phyloP scores from a whole-genome alignment of 2,113 vertebrate species.

The Ifrita kowaldi region DNA sequence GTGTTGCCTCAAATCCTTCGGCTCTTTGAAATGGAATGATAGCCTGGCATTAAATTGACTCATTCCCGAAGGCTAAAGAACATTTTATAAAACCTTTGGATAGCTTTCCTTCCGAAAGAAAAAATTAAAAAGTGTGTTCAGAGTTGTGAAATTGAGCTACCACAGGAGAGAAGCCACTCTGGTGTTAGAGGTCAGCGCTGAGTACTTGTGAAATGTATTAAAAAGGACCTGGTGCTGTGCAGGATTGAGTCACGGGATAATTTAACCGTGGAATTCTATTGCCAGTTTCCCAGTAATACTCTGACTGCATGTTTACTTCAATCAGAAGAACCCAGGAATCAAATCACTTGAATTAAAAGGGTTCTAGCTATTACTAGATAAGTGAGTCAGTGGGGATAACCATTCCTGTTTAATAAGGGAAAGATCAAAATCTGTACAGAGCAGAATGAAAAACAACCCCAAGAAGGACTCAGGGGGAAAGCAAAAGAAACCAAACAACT shows the following conservation, averaged over 20 bases:
- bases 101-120: neutral
- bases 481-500: neutral
- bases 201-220: slow-evolving; percentile 18
- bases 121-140: neutral
- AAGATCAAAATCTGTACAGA: neutral
- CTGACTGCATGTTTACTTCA: slow-evolving; percentile 1
- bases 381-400: neutral
- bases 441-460: neutral
- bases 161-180: neutral
- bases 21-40: slow-evolving; percentile 14
- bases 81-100: neutral
- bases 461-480: neutral
- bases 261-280: slow-evolving; percentile 9
- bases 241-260: slow-evolving; percentile 21
- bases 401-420: slow-evolving; percentile 10
- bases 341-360: slow-evolving; percentile 35
- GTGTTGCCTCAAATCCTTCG: slow-evolving; percentile 13
- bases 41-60: slow-evolving; percentile 21
- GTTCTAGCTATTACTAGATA: slow-evolving; percentile 28
- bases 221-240: neutral
- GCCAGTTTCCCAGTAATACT: neutral
- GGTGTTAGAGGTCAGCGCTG: neutral
- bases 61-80: slow-evolving; percentile 24
- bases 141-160: slow-evolving; percentile 44
- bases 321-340: neutral